Evolutionary conservation across 2,888 invertebrate species (phyloP).

Genomic region (Drosophila imparisetae): DNA sequence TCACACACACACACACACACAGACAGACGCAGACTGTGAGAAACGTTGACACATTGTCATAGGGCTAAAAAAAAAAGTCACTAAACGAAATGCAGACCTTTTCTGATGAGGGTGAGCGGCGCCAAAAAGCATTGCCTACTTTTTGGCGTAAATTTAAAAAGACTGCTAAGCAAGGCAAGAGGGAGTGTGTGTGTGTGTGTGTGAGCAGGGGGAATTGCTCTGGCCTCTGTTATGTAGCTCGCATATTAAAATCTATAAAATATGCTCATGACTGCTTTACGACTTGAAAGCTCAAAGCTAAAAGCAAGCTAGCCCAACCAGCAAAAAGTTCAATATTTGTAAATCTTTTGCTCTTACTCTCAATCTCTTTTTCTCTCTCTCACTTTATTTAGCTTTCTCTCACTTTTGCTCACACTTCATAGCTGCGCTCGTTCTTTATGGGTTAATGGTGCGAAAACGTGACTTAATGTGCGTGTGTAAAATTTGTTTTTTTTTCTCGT

Average conservation of each 20-base stretch:
- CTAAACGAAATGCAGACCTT: slow-evolving; percentile 68
- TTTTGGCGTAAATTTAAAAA: slow-evolving; percentile 73
- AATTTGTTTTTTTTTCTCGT: slow-evolving; percentile 59
- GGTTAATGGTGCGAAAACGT: slow-evolving; percentile 84
- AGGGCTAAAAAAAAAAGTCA: slow-evolving; percentile 65
- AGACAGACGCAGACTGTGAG: slow-evolving; percentile 26
- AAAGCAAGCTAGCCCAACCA: slow-evolving; percentile 54
- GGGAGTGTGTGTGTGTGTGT: slow-evolving; percentile 11
- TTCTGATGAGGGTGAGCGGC: slow-evolving; percentile 70
- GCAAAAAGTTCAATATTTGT: slow-evolving; percentile 82
- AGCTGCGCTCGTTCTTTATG: slow-evolving; percentile 74
- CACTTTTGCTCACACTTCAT: slow-evolving; percentile 15
- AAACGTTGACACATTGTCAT: slow-evolving; percentile 80
- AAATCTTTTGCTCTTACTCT: slow-evolving; percentile 63
- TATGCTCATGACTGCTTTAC: slow-evolving; percentile 77
- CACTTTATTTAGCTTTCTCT: slow-evolving; percentile 16
- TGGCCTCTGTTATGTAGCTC: slow-evolving; percentile 65
- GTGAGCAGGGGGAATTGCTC: slow-evolving; percentile 16
- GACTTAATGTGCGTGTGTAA: slow-evolving; percentile 82
- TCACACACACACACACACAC: slow-evolving; percentile 21
- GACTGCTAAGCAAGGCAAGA: slow-evolving; percentile 29
- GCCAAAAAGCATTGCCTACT: slow-evolving; percentile 70
- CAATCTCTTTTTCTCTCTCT: slow-evolving; percentile 3
- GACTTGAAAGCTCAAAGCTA: slow-evolving; percentile 71
- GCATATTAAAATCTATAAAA: slow-evolving; percentile 82